A percentile compares a stretch with the other conserved stretches of the same genome.
These are phyloP conservation scores for Proteles cristata DNA, from an alignment of 2,113 vertebrate species.

Conservation along the genomic window DNA sequence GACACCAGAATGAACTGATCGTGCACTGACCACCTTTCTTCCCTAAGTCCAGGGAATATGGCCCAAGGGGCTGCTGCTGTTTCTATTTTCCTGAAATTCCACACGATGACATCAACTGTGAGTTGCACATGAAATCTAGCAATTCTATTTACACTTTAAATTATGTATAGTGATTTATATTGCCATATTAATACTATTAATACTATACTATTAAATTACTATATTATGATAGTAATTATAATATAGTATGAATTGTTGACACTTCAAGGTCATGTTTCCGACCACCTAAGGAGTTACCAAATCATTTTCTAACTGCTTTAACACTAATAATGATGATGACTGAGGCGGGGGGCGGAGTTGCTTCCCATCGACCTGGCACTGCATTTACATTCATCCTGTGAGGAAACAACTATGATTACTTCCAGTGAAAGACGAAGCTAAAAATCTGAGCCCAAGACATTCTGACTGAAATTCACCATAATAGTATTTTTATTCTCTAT, in stretches of 20 bases:
- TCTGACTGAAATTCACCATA: neutral
- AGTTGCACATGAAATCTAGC: neutral
- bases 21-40: neutral
- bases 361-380: neutral
- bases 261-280: neutral
- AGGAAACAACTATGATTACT: too few species aligned
- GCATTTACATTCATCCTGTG: neutral
- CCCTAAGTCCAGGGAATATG: neutral
- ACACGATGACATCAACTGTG: neutral
- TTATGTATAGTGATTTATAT: neutral
- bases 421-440: neutral
- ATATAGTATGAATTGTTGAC: neutral
- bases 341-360: neutral
- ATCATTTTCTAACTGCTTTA: neutral
- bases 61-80: rapidly evolving
- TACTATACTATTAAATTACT: too few species aligned
- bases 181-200: too few species aligned
- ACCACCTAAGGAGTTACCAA: neutral
- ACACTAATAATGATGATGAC: neutral
- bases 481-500: neutral
- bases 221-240: neutral
- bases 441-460: neutral
- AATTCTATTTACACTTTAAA: neutral
- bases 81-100: neutral
- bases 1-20: neutral